Base-by-base conservation (phyloP, 2,113 vertebrate genomes). In the Bubo bubo region DNA sequence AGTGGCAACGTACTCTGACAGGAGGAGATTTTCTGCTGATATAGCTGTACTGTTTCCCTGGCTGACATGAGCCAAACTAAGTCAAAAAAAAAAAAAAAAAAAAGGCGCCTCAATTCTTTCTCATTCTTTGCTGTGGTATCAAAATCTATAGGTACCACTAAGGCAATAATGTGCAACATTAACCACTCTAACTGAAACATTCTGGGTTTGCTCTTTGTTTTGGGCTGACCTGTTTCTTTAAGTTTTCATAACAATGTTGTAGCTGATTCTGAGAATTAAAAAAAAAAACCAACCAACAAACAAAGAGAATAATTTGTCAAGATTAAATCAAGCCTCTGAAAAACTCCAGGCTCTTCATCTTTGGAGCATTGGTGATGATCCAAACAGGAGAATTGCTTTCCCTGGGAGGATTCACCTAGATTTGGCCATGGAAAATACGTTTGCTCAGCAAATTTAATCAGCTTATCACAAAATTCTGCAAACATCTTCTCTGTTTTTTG, bases 241-340 rank as follows among this genome's bases (percentile, higher is more conserved):
- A 49, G 26, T 76, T 95, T 86, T 93, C 39, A 20, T 16, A 12
- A 45, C 30, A 55, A 1, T 23, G 23, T 45, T 81, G 41, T 79
- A 35, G 68, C 39, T 74, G 37, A 91, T 81, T 84, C 76, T 89
- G 52, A 84, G 80, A 94, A 72, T 35, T 70, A 3, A 30, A 3
- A 47, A 35, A 47, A 63, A 47, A 63, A 35, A 20, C 18, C 45
- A 47, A 47, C 45, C 19, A 27, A 22, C 39, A 41, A 43, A 12
- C 5, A 59, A 27, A 60, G 9, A 11, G 23, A 39, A 59, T 88
- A 72, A 85, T 90, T 85, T 79, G 58, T 93, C 58, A 75, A 97
- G 88, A 92, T 96, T 90, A 90, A 90, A 95, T 95, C 67, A 91
- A 50, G 58, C 37, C 58, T 89, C 28, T 97, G 96, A 96, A 96